These are phyloP conservation scores for Dendropsophus ebraccatus DNA, from an alignment of 2,113 vertebrate genomes.

Conservation along the genomic window DNA sequence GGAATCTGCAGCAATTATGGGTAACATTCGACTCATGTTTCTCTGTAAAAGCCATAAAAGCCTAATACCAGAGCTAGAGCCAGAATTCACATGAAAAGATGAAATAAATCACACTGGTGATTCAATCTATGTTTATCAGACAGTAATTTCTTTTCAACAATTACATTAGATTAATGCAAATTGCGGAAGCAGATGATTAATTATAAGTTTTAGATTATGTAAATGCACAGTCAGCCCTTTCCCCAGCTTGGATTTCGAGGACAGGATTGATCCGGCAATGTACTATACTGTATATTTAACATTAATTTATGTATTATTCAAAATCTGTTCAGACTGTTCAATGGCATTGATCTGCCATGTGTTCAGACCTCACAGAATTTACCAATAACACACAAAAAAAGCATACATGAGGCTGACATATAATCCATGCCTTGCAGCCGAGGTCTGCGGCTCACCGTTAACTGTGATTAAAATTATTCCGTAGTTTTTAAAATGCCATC, in stretches of 20 bases:
- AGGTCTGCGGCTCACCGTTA: constrained; percentile 31
- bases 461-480: constrained; percentile 50
- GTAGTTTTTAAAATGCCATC: constrained; percentile 46
- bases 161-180: constrained; percentile 47
- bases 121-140: constrained; percentile 41
- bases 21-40: not conserved
- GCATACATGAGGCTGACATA: constrained; percentile 46
- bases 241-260: not conserved
- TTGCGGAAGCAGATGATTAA: constrained; percentile 35
- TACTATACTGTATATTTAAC: constrained; percentile 24
- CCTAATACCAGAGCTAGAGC: not conserved
- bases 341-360: constrained; percentile 44
- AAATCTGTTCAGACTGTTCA: constrained; percentile 35
- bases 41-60: not conserved
- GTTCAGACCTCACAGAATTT: constrained; percentile 38
- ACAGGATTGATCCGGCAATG: constrained; percentile 31
- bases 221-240: constrained; percentile 35
- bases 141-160: constrained; percentile 37
- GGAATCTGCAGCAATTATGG: not conserved
- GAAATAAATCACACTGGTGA: constrained; percentile 10
- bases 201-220: constrained; percentile 31
- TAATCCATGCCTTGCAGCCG: constrained; percentile 31
- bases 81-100: constrained; percentile 19
- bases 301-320: constrained; percentile 54
- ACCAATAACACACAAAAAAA: constrained; percentile 48